Conservation (phyloP, 2,888 invertebrate species). For the Plemyria rubiginata region DNA sequence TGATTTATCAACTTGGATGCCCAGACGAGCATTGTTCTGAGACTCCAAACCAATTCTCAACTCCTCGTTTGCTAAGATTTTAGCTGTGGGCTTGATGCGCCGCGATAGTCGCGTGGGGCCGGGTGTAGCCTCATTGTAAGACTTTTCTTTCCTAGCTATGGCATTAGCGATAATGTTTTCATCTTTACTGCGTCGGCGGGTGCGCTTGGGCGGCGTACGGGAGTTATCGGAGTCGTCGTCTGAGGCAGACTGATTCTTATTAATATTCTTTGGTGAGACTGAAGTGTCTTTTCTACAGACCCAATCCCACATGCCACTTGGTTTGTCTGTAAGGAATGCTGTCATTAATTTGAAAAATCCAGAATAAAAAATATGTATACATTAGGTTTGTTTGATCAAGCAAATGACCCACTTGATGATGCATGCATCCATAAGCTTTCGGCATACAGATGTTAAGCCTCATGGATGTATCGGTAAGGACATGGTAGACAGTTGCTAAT, state of each 20-base stretch:
- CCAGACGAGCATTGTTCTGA: slow-evolving; percentile 83
- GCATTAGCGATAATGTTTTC: slow-evolving; percentile 88
- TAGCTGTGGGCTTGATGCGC: slow-evolving; percentile 87
- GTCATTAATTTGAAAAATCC: not conserved
- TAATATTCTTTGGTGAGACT: slow-evolving; percentile 57
- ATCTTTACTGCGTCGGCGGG: slow-evolving; percentile 87
- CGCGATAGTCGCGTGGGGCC: slow-evolving; percentile 68
- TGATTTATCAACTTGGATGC: slow-evolving; percentile 65
- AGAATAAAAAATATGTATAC: too few relatives aligned
- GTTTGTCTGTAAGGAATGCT: not conserved
- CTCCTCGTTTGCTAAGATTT: slow-evolving; percentile 88
- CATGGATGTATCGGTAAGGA: too few relatives aligned
- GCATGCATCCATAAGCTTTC: too few relatives aligned
- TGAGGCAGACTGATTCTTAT: slow-evolving; percentile 60
- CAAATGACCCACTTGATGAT: too few relatives aligned
- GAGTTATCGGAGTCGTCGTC: slow-evolving; percentile 73
- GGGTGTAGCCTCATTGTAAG: slow-evolving; percentile 82
- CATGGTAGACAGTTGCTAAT: too few relatives aligned
- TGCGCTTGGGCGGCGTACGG: slow-evolving; percentile 83
- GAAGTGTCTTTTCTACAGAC: slow-evolving; percentile 64
- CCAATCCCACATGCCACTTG: slow-evolving; percentile 64
- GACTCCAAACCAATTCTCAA: slow-evolving; percentile 84
- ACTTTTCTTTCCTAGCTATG: slow-evolving; percentile 89
- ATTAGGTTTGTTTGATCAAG: too few relatives aligned
- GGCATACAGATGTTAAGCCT: too few relatives aligned